A percentile compares a stretch with the other conserved stretches of the same genome.
Conservation (phyloP, 2,888 invertebrate species). For the Agonopterix heracliana region DNA sequence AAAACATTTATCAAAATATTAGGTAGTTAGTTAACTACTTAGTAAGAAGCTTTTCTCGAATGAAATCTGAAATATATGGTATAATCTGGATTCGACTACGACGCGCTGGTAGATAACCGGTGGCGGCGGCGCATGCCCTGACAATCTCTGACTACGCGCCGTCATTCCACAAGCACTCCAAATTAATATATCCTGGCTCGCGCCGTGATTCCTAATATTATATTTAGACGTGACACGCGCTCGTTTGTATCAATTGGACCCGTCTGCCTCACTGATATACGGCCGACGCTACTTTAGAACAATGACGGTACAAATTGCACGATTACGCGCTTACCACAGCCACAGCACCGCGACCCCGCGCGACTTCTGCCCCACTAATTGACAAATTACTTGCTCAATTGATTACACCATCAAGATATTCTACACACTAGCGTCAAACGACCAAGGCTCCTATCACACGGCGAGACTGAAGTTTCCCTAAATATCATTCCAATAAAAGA, state of each 20-base stretch:
- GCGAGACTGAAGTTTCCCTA: not conserved
- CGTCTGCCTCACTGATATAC: conserved; percentile 72
- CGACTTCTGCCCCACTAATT: conserved; percentile 48
- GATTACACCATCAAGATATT: conserved; percentile 18
- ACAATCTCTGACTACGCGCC: conserved; percentile 25
- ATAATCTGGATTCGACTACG: conserved; percentile 4
- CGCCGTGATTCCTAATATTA: conserved; percentile 77
- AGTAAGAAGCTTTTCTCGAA: too few relatives aligned
- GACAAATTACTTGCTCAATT: conserved; percentile 51
- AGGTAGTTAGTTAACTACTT: too few relatives aligned
- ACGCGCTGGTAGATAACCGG: conserved; percentile 21
- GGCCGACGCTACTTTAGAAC: conserved; percentile 74
- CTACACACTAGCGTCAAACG: too few relatives aligned
- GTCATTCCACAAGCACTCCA: conserved; percentile 64
- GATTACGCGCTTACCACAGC: conserved; percentile 58
- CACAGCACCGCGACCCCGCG: conserved; percentile 54
- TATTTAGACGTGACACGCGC: conserved; percentile 76
- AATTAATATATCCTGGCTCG: conserved; percentile 76
- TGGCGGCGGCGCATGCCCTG: conserved; percentile 27
- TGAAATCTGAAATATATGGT: too few relatives aligned
- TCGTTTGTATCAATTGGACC: conserved; percentile 75
- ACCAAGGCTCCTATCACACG: not conserved
- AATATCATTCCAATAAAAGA: conserved; percentile 6
- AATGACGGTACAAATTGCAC: conserved; percentile 73
- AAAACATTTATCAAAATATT: too few relatives aligned